Conservation (phyloP, 2,888 invertebrate species). For the Nephrotoma guestfalica region DNA sequence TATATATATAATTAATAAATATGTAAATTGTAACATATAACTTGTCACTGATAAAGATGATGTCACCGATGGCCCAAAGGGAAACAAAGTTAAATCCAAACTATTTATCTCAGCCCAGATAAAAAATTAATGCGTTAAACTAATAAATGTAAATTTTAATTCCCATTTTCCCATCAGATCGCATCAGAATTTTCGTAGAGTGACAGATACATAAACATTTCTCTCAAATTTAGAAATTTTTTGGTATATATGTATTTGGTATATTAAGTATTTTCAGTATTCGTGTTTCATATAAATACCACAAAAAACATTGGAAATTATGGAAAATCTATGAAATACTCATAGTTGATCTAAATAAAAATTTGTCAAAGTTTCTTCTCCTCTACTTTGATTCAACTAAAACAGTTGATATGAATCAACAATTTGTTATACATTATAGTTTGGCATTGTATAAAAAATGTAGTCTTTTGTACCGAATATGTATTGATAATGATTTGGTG, state of each 20-base stretch:
- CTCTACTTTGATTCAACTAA: background rate
- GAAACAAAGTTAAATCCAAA: too few relatives aligned
- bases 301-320: background rate
- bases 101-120: too few relatives aligned
- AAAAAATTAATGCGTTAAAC: background rate
- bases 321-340: background rate
- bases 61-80: too few relatives aligned
- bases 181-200: background rate
- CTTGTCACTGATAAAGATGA: too few relatives aligned
- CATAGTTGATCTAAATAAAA: background rate
- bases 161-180: background rate
- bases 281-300: background rate
- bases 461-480: background rate
- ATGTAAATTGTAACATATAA: too few relatives aligned
- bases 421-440: background rate
- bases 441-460: background rate
- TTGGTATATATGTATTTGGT: background rate
- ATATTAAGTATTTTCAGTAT: background rate
- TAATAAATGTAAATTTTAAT: background rate
- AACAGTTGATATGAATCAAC: background rate
- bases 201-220: background rate
- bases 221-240: background rate
- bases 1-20: too few relatives aligned
- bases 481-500: background rate
- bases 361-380: background rate